Conservation (phyloP, 2,113 vertebrate genomes). For the Chinchilla lanigera region DNA sequence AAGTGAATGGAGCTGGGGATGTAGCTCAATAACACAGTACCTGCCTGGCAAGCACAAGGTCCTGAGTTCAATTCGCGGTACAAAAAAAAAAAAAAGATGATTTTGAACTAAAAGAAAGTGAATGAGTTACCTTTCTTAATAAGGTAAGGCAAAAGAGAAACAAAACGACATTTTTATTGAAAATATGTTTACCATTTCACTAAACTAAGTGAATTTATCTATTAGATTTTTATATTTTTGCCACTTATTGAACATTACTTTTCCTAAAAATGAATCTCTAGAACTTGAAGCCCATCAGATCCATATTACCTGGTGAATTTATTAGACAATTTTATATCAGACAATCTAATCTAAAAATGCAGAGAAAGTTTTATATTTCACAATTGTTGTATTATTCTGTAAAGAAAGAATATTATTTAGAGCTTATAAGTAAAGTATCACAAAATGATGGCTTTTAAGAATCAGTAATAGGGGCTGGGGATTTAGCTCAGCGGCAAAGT, state of each 20-base stretch:
- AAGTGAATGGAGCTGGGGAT: background rate
- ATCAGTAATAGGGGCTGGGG: background rate
- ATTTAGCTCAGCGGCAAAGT: too few relatives aligned
- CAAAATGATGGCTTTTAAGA: background rate
- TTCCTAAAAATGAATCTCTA: conserved; percentile 11
- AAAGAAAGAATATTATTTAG: background rate
- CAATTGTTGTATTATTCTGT: background rate
- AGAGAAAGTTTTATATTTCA: background rate
- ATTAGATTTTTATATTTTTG: conserved; percentile 29
- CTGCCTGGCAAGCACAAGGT: too few relatives aligned
- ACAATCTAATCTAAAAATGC: conserved; percentile 26
- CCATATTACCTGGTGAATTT: background rate
- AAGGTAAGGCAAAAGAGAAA: background rate
- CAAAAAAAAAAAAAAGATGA: too few relatives aligned
- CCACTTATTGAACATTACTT: background rate
- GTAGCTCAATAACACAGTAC: too few relatives aligned
- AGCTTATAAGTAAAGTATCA: conserved; percentile 4
- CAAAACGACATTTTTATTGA: conserved; percentile 43
- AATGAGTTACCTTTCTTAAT: background rate
- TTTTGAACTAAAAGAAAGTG: too few relatives aligned
- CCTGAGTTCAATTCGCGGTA: too few relatives aligned
- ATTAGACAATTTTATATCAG: background rate
- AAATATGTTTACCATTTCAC: conserved; percentile 27
- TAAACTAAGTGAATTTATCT: background rate
- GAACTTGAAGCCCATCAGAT: background rate